phyloP scores from a whole-genome alignment of 2,888 invertebrate genomes.

The Epirrhoe tristata region DNA sequence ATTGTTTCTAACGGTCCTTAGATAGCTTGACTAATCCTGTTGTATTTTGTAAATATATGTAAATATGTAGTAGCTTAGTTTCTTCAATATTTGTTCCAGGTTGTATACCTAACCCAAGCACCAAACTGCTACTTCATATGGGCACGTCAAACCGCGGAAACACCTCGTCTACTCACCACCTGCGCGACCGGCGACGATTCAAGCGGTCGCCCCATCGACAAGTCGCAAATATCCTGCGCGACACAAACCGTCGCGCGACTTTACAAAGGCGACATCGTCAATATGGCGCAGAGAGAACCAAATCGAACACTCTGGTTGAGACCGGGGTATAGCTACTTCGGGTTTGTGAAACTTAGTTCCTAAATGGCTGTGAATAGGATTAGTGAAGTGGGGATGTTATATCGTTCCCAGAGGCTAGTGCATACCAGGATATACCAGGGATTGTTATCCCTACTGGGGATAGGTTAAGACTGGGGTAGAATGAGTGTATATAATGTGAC shows the following conservation, averaged over 20 bases:
- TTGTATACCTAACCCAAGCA: constrained; percentile 70
- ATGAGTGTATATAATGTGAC: too few species aligned
- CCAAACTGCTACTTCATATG: constrained; percentile 75
- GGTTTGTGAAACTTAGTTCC: constrained; percentile 78
- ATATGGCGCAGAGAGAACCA: constrained; percentile 70
- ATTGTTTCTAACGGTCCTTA: too few species aligned
- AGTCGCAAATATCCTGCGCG: constrained; percentile 74
- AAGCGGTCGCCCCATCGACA: constrained; percentile 56
- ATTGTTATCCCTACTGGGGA: too few species aligned
- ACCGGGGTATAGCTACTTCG: constrained; percentile 73
- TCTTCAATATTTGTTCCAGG: constrained; percentile 60
- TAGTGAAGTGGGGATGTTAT: constrained; percentile 15
- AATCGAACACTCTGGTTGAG: constrained; percentile 72
- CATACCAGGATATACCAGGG: too few species aligned
- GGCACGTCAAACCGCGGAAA: constrained; percentile 55
- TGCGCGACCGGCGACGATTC: constrained; percentile 74
- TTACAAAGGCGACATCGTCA: constrained; percentile 65
- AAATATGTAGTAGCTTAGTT: too few species aligned
- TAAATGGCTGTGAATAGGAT: constrained; percentile 67
- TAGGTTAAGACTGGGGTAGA: too few species aligned
- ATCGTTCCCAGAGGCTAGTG: not conserved
- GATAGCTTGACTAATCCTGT: too few species aligned
- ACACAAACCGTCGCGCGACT: constrained; percentile 70
- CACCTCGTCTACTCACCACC: constrained; percentile 61
- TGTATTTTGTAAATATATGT: too few species aligned